Conservation (phyloP, 2,113 vertebrate species). For the Semnornis frantzii region DNA sequence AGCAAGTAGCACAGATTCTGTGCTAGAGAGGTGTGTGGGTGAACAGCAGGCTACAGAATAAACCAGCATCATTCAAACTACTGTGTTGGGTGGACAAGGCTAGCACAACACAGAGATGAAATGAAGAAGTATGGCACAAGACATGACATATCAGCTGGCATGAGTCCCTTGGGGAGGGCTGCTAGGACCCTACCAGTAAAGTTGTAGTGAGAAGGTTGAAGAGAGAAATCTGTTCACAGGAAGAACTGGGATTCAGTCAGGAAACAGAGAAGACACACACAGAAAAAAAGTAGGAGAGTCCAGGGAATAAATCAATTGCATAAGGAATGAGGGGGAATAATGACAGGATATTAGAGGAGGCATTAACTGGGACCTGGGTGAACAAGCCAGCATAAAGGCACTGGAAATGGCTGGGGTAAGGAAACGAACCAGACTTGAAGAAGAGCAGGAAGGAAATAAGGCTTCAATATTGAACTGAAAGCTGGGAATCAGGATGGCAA, state of each 20-base stretch:
- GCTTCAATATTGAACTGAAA: not conserved
- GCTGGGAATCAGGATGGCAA: not conserved
- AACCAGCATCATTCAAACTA: not conserved
- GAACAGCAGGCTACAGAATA: not conserved
- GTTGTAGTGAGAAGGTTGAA: not conserved
- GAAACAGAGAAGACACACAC: not conserved
- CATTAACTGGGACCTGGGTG: not conserved
- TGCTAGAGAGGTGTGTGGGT: not conserved
- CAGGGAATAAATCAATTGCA: not conserved
- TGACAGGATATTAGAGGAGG: not conserved
- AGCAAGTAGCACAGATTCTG: not conserved
- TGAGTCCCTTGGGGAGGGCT: not conserved
- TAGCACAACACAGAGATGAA: not conserved
- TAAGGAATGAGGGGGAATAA: not conserved
- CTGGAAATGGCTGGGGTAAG: not conserved
- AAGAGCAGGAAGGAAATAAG: not conserved
- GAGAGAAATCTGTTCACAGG: not conserved
- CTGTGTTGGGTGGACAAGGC: not conserved
- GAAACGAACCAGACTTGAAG: slow-evolving; percentile 23
- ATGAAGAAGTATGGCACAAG: not conserved
- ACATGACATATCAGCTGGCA: not conserved
- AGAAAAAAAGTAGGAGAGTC: not conserved
- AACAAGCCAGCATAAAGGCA: not conserved
- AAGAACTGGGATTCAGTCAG: not conserved
- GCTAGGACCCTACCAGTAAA: not conserved